Evolutionary conservation across 2,113 vertebrate species (phyloP).

Genomic region (Pteropus alecto): DNA sequence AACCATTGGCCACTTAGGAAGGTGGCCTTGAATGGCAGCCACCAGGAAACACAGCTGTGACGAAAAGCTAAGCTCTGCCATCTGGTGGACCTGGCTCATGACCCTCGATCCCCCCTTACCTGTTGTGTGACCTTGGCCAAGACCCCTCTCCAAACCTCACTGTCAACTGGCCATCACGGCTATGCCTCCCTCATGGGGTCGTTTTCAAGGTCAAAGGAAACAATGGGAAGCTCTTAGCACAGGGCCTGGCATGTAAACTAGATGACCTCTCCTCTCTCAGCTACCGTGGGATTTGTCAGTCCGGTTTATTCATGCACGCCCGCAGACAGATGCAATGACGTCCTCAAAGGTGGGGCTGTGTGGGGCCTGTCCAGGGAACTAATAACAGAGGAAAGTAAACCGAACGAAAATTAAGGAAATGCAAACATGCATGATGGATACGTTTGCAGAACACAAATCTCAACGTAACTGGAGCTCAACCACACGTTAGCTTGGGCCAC

Average conservation of each 20-base stretch:
- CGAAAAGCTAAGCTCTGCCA: not conserved
- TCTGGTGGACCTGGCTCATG: no score
- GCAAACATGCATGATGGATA: not conserved
- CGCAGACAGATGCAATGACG: not conserved
- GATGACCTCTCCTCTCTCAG: not conserved
- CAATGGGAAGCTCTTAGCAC: not conserved
- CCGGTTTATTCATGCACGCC: not conserved
- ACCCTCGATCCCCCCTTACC: not conserved
- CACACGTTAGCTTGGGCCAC: not conserved
- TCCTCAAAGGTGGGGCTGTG: not conserved
- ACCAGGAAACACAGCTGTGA: not conserved
- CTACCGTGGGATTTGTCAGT: not conserved
- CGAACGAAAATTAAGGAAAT: not conserved
- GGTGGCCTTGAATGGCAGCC: not conserved
- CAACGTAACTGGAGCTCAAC: fast-evolving
- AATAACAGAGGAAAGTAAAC: not conserved
- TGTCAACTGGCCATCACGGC: no score
- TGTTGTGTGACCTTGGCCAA: no score
- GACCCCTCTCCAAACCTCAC: not conserved
- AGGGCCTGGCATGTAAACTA: not conserved
- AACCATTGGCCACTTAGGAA: not conserved
- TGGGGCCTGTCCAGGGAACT: not conserved
- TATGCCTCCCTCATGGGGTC: not conserved
- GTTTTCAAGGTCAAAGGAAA: not conserved
- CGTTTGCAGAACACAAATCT: not conserved